Evolutionary conservation across 1,140 invertebrate species (phyloP), one percentile per base, ranked within the genome.

Genomic region (Euwallacea fornicatus): DNA sequence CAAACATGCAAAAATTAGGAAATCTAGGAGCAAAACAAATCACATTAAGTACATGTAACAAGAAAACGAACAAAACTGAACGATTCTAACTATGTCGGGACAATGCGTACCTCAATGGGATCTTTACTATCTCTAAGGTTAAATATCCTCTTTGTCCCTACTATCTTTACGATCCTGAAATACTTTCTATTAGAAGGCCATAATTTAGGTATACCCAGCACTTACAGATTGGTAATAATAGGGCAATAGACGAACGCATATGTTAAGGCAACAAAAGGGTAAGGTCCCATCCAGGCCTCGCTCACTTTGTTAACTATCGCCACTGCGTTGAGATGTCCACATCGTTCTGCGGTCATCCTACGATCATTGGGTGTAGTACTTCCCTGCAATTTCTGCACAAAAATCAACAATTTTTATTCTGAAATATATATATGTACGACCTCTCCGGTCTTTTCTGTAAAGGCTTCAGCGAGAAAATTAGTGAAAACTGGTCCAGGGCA

Each of bases 401-500:
- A 7, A 69, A 56, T 56, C 16, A 10, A 6, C 16, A 56, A 13
- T 15, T 56, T 13, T 21, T 9, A 56, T 13, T 3, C 7, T 7
- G 42, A 15, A 65, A 10, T n/a, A 50, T 54, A 15, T 65, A 10
- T 53, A 60, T 67, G 16, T 65, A 47, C 82, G 4, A 90, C 88
- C 80, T 89, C 81, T 54, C 87, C 88, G 9, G 80, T 67, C 67
- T 85, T 85, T 13, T 84, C 88, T 0, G 91, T 94, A 76, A 91
- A 93, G 74, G 88, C 85, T 78, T 89, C 85, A 59, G 84, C 73
- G n/a, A 93, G 80, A 72, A 94, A 89, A 74, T 90, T 86, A 0
- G 90, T 91, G 77, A 88, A 88, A 44, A 88, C 85, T 10, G 93
- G 91, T 13, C 93, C 93, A 6, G 92, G 92, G 73, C 91, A 92